Percentiles rank a stretch among this genome's conserved stretches.
phyloP scores from a whole-genome alignment of 92 coral and sea anemone species.

The Bergia sp. region DNA sequence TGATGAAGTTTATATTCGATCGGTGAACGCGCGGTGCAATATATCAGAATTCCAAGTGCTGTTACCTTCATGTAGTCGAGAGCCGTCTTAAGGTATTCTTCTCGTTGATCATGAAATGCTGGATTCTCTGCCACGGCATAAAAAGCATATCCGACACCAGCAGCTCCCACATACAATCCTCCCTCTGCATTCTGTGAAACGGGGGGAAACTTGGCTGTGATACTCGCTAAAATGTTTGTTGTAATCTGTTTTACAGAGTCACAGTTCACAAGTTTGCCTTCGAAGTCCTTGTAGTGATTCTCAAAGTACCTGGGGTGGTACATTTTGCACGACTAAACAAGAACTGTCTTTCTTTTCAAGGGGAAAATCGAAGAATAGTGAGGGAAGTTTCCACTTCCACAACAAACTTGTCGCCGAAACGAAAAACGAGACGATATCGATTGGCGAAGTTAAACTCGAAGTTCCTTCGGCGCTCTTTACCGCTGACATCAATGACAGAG shows the following conservation, averaged over 20 bases:
- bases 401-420: conserved; percentile 12
- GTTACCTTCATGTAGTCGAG: conserved; percentile 77
- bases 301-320: conserved; percentile 67
- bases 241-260: conserved; percentile 73
- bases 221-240: conserved; percentile 54
- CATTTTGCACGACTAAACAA: conserved; percentile 26
- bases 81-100: conserved; percentile 68
- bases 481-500: conserved; percentile 66
- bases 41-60: background rate
- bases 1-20: too few species aligned
- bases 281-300: conserved; percentile 67
- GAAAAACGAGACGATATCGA: conserved; percentile 27
- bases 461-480: conserved; percentile 18
- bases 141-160: conserved; percentile 83
- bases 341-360: background rate
- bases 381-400: too few species aligned
- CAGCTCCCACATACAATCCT: conserved; percentile 89
- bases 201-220: conserved; percentile 73
- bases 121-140: conserved; percentile 71
- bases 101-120: conserved; percentile 63
- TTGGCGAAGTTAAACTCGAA: background rate
- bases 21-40: too few species aligned
- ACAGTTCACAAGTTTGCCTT: conserved; percentile 62
- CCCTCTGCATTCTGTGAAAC: conserved; percentile 71
- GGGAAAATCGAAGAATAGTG: background rate